Conservation (phyloP, 2,797 vertebrate species). For the Steatocranus sp. region DNA sequence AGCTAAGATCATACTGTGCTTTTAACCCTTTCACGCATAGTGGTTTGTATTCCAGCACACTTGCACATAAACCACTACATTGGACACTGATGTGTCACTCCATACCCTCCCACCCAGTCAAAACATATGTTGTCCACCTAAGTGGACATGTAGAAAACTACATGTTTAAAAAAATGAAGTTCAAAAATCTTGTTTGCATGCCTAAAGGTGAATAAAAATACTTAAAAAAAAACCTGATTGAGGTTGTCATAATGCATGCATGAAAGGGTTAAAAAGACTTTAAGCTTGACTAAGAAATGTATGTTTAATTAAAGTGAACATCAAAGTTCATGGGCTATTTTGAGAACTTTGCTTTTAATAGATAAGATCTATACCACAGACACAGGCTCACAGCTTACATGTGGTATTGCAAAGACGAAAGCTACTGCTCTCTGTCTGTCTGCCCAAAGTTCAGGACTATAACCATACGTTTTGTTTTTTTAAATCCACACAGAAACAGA, state of each 20-base stretch:
- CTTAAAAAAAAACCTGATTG: accelerated
- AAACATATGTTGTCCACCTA: neutral
- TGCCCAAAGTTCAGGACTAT: neutral
- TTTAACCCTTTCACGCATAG: neutral
- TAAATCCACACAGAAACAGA: neutral
- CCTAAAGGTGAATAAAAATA: neutral
- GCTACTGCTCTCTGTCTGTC: neutral
- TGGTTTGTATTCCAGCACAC: neutral
- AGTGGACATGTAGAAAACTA: neutral
- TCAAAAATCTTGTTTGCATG: neutral
- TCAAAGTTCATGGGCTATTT: neutral
- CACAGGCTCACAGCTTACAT: neutral
- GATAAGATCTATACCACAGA: neutral
- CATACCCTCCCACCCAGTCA: neutral
- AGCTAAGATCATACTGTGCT: neutral
- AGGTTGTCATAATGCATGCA: neutral
- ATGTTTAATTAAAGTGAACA: neutral
- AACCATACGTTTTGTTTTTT: neutral
- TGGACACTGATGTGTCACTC: neutral
- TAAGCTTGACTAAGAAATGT: neutral
- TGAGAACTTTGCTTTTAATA: neutral
- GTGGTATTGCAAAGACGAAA: neutral
- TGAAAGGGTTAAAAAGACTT: neutral
- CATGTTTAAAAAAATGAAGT: neutral
- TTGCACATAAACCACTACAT: neutral